Conservation (phyloP, 2,797 vertebrate genomes). For the Brotogeris chrysoptera region DNA sequence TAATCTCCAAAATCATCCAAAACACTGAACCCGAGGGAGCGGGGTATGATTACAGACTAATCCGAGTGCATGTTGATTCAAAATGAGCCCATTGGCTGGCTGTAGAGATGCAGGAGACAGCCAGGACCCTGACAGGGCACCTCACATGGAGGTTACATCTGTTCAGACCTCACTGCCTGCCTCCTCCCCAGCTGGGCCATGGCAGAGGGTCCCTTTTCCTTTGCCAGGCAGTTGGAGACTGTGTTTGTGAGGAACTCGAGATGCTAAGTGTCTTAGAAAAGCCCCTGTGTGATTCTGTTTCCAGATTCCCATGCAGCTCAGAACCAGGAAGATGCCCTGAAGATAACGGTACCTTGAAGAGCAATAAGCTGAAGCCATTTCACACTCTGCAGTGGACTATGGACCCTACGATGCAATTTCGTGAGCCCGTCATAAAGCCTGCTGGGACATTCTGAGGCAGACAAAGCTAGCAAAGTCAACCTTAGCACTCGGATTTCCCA, state of each 20-base stretch:
- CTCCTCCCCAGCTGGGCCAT: not conserved
- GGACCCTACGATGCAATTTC: not conserved
- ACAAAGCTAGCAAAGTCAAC: not conserved
- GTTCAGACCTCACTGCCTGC: not conserved
- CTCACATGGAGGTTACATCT: rapidly evolving
- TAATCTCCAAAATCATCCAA: not conserved
- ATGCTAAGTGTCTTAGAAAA: not conserved
- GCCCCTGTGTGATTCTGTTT: not conserved
- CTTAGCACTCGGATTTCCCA: not conserved
- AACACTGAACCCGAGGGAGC: not conserved
- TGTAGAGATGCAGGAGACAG: not conserved
- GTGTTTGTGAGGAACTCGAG: not conserved
- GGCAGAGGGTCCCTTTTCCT: not conserved
- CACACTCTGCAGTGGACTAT: rapidly evolving
- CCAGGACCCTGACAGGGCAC: not conserved
- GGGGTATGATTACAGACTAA: not conserved
- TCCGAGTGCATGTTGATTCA: not conserved
- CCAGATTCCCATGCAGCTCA: not conserved
- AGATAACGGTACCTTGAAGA: not conserved
- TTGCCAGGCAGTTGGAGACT: not conserved
- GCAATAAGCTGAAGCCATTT: not conserved
- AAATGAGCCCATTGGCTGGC: not conserved
- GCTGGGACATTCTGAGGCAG: not conserved
- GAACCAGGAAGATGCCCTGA: not conserved
- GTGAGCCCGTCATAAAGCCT: not conserved